These are phyloP conservation scores for Mus pahari DNA, from an alignment of 2,113 vertebrate species.

Conservation along the genomic window DNA sequence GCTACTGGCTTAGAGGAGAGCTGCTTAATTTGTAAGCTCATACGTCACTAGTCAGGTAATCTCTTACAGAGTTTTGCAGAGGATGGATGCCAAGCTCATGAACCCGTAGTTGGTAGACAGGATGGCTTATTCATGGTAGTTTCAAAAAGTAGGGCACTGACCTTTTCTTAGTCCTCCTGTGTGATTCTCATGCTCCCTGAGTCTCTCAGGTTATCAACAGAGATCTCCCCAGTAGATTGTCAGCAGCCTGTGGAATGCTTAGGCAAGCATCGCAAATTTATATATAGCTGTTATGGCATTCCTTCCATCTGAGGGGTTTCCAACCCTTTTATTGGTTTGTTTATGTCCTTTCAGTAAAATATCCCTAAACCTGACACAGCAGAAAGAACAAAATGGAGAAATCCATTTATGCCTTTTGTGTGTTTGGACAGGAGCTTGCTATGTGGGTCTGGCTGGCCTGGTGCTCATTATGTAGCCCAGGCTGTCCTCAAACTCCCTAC, in stretches of 20 bases:
- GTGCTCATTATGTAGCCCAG: background rate
- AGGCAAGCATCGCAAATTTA: background rate
- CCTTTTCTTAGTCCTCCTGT: background rate
- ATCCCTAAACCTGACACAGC: background rate
- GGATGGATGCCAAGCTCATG: constrained; percentile 56
- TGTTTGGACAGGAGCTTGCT: constrained; percentile 30
- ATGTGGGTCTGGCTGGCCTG: background rate
- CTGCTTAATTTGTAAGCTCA: constrained; percentile 68
- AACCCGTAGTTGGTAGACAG: background rate
- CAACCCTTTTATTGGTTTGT: background rate
- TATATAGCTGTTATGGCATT: background rate
- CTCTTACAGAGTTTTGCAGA: constrained; percentile 61
- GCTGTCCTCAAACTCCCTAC: background rate
- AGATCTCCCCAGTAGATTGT: background rate
- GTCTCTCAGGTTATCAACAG: background rate
- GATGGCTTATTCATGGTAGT: constrained; percentile 11
- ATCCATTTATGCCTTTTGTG: background rate
- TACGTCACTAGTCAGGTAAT: constrained; percentile 67
- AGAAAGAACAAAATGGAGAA: constrained; percentile 20
- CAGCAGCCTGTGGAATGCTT: background rate
- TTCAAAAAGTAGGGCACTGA: constrained; percentile 53
- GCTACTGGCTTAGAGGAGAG: constrained; percentile 60
- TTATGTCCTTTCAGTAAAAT: background rate
- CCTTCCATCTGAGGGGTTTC: background rate
- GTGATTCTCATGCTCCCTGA: constrained; percentile 8